Conservation (phyloP, 2,797 vertebrate species). For the Nannoperca australis region DNA sequence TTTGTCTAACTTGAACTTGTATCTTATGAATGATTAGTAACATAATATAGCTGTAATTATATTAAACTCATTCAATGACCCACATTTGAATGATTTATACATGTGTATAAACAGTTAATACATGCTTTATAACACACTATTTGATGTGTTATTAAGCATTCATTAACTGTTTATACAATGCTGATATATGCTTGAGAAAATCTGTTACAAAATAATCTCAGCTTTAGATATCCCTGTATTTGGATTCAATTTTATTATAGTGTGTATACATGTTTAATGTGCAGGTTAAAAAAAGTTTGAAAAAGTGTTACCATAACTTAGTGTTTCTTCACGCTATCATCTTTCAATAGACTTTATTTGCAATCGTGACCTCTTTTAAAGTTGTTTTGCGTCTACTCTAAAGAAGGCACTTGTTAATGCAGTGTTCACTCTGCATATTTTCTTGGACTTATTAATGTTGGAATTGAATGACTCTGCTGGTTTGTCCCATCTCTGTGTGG, state of each 20-base stretch:
- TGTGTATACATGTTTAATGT: background rate
- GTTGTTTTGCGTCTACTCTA: too few species aligned
- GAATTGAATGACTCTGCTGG: background rate
- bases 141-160: background rate
- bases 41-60: background rate
- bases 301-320: background rate
- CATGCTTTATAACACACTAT: background rate
- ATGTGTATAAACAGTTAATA: background rate
- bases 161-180: background rate
- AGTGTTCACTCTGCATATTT: background rate
- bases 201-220: too few species aligned
- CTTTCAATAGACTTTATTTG: background rate
- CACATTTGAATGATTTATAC: background rate
- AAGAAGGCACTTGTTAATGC: background rate
- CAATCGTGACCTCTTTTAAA: background rate
- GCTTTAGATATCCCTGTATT: too few species aligned
- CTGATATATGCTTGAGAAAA: background rate
- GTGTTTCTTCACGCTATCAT: background rate
- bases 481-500: conserved; percentile 9
- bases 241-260: too few species aligned
- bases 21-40: background rate
- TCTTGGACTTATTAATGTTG: background rate
- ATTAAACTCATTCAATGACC: background rate
- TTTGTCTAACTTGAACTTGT: background rate
- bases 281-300: background rate